Evolutionary conservation across 2,113 vertebrate genomes (phyloP).

Genomic region (Phocoena sinus): DNA sequence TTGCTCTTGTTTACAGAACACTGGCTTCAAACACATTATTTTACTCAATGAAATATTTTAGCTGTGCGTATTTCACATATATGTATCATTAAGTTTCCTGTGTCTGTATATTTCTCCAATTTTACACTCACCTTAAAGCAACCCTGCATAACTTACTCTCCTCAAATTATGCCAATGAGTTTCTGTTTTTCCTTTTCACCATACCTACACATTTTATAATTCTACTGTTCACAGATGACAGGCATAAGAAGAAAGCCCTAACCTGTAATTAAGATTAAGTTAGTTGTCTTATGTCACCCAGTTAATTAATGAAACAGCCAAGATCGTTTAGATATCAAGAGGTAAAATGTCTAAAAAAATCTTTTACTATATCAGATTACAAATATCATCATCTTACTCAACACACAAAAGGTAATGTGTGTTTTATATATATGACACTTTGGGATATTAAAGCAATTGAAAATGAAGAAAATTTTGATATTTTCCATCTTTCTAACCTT

Average conservation of each 20-base stretch:
- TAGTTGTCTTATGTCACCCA: neutral
- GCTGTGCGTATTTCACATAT: neutral
- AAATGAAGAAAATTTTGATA: neutral
- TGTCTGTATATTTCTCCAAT: neutral
- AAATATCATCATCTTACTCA: neutral
- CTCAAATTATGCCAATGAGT: neutral
- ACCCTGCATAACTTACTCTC: neutral
- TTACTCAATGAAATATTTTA: neutral
- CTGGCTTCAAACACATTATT: neutral
- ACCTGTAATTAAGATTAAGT: neutral
- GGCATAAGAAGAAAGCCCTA: neutral
- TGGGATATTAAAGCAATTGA: neutral
- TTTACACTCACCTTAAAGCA: neutral
- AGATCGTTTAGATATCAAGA: neutral
- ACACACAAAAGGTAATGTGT: neutral
- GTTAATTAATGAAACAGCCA: neutral
- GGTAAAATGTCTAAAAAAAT: neutral
- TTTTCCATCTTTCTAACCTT: neutral
- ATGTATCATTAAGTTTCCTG: neutral
- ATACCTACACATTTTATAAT: neutral
- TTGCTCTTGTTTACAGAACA: neutral
- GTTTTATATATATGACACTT: neutral
- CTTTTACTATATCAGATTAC: neutral
- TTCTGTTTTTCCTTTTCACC: neutral
- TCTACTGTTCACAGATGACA: neutral